These are phyloP conservation scores for Scomberomorus guttatus DNA, from an alignment of 2,797 vertebrate genomes.

Conservation along the genomic window DNA sequence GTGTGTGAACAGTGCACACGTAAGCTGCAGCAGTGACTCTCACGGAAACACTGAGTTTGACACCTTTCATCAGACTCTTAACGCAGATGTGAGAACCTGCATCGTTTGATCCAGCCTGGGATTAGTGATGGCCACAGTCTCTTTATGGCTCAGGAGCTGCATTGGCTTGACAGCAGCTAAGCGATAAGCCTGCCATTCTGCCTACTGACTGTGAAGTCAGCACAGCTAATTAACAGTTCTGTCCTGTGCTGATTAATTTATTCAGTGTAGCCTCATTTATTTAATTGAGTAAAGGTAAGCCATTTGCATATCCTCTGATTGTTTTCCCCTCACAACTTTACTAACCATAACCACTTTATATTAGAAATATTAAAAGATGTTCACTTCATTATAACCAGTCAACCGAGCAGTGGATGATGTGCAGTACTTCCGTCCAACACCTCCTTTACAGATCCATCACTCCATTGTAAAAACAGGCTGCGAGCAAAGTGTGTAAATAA, in stretches of 20 bases:
- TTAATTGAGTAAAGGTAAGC: conserved; percentile 51
- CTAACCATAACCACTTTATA: conserved; percentile 22
- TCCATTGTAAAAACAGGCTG: conserved; percentile 70
- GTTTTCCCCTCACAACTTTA: conserved; percentile 46
- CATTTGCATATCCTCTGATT: conserved; percentile 49
- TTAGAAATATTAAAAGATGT: conserved; percentile 35
- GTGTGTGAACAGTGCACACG: conserved; percentile 36
- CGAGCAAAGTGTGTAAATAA: conserved; percentile 75
- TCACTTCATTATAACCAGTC: conserved; percentile 44
- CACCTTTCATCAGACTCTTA: conserved; percentile 72
- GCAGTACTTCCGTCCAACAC: conserved; percentile 35
- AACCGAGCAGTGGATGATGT: conserved; percentile 18
- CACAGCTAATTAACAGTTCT: conserved; percentile 46
- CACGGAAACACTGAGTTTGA: conserved; percentile 60
- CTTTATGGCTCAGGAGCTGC: conserved; percentile 45
- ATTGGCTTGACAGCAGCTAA: conserved; percentile 36
- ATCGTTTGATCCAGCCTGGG: conserved; percentile 64
- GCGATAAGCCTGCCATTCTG: conserved; percentile 55
- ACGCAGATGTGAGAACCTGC: conserved; percentile 70
- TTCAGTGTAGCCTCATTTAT: conserved; percentile 49
- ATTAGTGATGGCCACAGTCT: conserved; percentile 74
- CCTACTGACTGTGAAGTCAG: conserved; percentile 45
- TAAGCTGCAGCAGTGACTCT: conserved; percentile 40
- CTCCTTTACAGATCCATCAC: conserved; percentile 55
- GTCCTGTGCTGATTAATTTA: conserved; percentile 54